Conservation (phyloP, 1,140 invertebrate genomes). For the Leucophenga varia region DNA sequence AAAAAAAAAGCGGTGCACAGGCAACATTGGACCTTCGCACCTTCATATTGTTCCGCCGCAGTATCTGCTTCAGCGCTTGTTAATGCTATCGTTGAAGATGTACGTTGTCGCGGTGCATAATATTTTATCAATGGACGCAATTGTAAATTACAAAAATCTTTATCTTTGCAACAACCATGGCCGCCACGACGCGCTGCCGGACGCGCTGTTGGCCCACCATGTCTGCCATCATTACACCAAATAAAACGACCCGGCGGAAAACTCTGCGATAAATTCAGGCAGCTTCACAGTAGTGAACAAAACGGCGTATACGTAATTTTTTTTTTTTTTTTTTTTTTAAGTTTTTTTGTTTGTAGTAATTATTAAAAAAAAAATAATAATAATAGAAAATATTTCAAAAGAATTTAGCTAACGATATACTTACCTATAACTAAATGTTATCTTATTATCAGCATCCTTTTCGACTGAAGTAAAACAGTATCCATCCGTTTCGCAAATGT, state of each 20-base stretch:
- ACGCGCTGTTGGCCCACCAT: constrained; percentile 47
- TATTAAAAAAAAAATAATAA: constrained; percentile 5
- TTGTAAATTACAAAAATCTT: constrained; percentile 68
- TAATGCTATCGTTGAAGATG: constrained; percentile 34
- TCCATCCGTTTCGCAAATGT: constrained; percentile 85
- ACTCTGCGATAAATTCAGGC: constrained; percentile 66
- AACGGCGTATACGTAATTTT: neutral
- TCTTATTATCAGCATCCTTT: constrained; percentile 61
- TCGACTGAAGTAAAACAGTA: constrained; percentile 81
- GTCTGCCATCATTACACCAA: constrained; percentile 61
- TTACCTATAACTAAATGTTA: constrained; percentile 75
- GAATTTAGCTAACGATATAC: constrained; percentile 4
- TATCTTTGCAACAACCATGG: constrained; percentile 61
- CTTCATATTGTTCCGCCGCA: constrained; percentile 26
- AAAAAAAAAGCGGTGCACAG: no score
- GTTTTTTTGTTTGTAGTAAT: neutral
- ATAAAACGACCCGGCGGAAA: constrained; percentile 72
- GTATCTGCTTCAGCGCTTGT: no score
- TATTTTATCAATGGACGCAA: constrained; percentile 41
- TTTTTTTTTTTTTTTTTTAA: constrained; percentile 4
- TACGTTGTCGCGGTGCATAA: constrained; percentile 41
- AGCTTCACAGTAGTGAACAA: constrained; percentile 58
- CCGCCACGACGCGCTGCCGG: constrained; percentile 38
- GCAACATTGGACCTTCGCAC: constrained; percentile 44
- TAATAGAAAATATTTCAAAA: constrained; percentile 35